Base-by-base conservation (phyloP, 2,113 vertebrate genomes). In the Melanerpes aurifrons region DNA sequence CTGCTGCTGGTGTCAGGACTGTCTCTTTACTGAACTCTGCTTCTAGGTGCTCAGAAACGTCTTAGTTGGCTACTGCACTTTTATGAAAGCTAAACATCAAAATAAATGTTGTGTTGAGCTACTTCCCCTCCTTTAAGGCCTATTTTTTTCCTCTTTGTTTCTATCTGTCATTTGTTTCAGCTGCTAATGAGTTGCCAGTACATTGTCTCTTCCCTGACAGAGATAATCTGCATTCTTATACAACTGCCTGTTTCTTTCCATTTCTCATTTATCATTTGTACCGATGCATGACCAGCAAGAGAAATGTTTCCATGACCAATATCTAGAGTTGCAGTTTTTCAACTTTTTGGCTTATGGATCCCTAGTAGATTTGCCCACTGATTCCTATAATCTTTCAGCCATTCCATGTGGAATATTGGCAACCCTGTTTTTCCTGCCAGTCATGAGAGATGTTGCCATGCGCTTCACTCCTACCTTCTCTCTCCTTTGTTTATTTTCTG, bases 211-310 rank as follows among this genome's bases (percentile, higher is more conserved):
- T 91, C 22, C 31, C 43, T 86, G 86, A 76, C 85, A 91, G 66
- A 91, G 79, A 91, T 91, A 91, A 95, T 88, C 89, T 90, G 73
- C 72, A 87, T 96, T 96, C 85, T 93, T 74, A 89, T n/a, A 37
- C 48, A 93, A 58, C 68, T 86, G 78, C n/a, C 53, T 89, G n/a
- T 50, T 94, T 90, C 62, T 94, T 94, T 88, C 83, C 18, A 25
- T 83, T 62, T 92, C 62, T 69, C 70, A 70, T 95, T 87, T 78
- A 75, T 96, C 54, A 77, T 45, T 95, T 84, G 77, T 87, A 78
- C 45, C 87, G 58, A 59, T 72, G 19, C 66, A 81, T 63, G 79
- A 54, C 66, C 31, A 84, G 50, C 26, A 80, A 92, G 54, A 94
- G 22, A 81, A 83, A 83, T 54, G 31, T 88, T 90, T 87, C 43